Evolutionary conservation across 2,113 vertebrate species (phyloP).

Genomic region (Gymnocephalus cernua): DNA sequence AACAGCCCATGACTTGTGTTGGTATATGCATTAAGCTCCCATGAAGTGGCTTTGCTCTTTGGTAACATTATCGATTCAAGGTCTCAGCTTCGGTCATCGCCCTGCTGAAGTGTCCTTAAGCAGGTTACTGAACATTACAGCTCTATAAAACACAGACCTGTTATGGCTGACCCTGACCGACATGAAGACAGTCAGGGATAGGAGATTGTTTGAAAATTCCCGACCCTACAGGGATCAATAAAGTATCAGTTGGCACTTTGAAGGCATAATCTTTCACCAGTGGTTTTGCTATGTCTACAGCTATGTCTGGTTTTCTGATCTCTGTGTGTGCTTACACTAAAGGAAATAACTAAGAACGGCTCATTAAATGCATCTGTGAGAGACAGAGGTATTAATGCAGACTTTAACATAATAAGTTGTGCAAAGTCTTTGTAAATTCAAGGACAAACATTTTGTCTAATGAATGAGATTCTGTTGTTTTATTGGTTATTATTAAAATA

Average conservation of each 20-base stretch:
- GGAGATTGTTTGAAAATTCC: not conserved
- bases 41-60: not conserved
- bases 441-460: not conserved
- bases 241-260: constrained; percentile 30
- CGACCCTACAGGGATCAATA: constrained; percentile 22
- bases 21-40: not conserved
- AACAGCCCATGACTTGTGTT: not conserved
- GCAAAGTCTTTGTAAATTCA: not conserved
- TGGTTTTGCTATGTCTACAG: not conserved
- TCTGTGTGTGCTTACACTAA: constrained; percentile 15
- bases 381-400: constrained; percentile 1
- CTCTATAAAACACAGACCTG: constrained; percentile 2
- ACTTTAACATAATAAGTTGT: not conserved
- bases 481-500: not conserved
- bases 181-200: not conserved
- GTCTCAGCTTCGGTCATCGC: not conserved
- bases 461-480: not conserved
- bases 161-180: not conserved
- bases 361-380: constrained; percentile 27
- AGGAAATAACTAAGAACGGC: constrained; percentile 27
- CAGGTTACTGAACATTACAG: not conserved
- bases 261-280: constrained; percentile 15
- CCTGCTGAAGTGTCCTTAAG: constrained; percentile 11
- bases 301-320: constrained; percentile 37
- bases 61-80: not conserved